Conservation (phyloP, 2,888 invertebrate species). For the Andrena chrysosceles region DNA sequence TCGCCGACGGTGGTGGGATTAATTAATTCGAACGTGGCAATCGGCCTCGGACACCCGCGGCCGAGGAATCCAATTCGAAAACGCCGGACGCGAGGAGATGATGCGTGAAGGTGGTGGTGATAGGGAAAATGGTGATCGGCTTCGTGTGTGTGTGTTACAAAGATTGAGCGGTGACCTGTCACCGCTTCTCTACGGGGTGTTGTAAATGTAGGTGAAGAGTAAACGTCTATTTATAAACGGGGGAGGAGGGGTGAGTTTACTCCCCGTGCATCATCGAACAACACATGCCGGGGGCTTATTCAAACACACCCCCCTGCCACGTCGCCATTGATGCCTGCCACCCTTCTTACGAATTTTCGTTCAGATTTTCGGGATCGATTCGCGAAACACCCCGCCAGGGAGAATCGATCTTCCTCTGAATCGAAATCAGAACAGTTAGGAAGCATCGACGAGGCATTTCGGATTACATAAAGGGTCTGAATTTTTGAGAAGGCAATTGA, state of each 20-base stretch:
- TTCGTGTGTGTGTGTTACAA: slow-evolving; percentile 67
- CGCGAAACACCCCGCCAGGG: not conserved
- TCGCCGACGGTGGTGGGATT: slow-evolving; percentile 28
- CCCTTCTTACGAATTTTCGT: slow-evolving; percentile 55
- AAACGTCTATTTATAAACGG: slow-evolving; percentile 82
- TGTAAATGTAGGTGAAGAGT: slow-evolving; percentile 84
- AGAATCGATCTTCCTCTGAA: slow-evolving; percentile 15
- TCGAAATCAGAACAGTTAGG: not conserved
- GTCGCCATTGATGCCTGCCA: slow-evolving; percentile 66
- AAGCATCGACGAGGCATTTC: too few species aligned
- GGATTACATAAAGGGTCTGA: too few species aligned
- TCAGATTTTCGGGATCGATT: slow-evolving; percentile 42
- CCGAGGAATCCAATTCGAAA: slow-evolving; percentile 70
- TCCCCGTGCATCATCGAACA: slow-evolving; percentile 65
- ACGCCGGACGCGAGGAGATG: slow-evolving; percentile 63
- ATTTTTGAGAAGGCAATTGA: too few species aligned
- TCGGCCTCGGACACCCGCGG: slow-evolving; percentile 51
- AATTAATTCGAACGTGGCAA: slow-evolving; percentile 61
- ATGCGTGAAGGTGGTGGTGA: slow-evolving; percentile 72
- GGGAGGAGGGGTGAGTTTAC: slow-evolving; percentile 59
- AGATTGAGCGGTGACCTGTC: slow-evolving; percentile 85
- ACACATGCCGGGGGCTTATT: slow-evolving; percentile 64
- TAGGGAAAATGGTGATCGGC: slow-evolving; percentile 65
- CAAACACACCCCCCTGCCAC: slow-evolving; percentile 60
- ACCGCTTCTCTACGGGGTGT: slow-evolving; percentile 84